Evolutionary conservation across 2,113 vertebrate species (phyloP).

Genomic region (Acrocephalus kingi): DNA sequence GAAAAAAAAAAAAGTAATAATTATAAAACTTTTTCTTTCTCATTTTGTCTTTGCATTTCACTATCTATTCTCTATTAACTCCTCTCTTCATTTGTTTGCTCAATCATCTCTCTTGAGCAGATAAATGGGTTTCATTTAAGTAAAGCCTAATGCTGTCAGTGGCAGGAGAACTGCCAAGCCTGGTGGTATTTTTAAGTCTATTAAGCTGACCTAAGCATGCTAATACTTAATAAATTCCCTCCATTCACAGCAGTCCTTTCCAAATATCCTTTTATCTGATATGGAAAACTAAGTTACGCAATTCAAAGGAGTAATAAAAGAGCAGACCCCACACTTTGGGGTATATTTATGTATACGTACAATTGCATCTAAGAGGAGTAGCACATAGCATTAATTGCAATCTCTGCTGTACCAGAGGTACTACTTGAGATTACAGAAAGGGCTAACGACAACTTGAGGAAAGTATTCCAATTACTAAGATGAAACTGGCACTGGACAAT

Average conservation of each 20-base stretch:
- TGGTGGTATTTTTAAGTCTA: not conserved
- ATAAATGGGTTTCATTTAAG: slow-evolving; percentile 52
- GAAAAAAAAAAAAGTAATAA: not conserved
- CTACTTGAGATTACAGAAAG: not conserved
- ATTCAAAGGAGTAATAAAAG: not conserved
- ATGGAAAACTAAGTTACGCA: not conserved
- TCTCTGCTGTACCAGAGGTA: not conserved
- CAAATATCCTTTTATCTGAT: not conserved
- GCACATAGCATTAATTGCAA: not conserved
- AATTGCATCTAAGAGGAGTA: not conserved
- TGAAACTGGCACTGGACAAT: not conserved
- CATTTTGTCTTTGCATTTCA: not conserved
- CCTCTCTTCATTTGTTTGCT: slow-evolving; percentile 42
- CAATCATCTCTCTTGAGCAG: not conserved
- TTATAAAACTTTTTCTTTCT: not conserved
- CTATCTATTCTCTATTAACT: slow-evolving; percentile 16
- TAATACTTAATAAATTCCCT: slow-evolving; percentile 11
- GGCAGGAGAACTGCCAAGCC: slow-evolving; percentile 15
- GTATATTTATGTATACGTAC: not conserved
- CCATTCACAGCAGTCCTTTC: not conserved
- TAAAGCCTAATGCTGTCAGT: slow-evolving; percentile 37
- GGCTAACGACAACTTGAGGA: not conserved
- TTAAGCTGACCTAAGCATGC: slow-evolving; percentile 29
- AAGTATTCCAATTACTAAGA: not conserved
- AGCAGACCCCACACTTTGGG: not conserved